These are phyloP conservation scores for Pheosia gnoma DNA, from an alignment of 2,888 invertebrate genomes.

Conservation along the genomic window DNA sequence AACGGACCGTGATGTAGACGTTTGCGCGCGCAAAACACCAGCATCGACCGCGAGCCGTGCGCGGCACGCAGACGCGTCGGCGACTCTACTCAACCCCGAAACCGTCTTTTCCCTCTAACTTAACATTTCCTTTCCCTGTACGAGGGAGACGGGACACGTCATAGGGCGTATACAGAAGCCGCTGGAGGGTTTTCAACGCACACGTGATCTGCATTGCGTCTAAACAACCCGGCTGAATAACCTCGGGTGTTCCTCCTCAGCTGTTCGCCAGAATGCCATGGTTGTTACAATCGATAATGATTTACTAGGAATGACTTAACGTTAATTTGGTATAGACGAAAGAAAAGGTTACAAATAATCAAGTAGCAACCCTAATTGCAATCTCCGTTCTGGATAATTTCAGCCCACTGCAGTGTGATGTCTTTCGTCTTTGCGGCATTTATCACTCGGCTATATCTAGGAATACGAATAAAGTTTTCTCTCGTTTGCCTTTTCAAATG, in stretches of 20 bases:
- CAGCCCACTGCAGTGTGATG: slow-evolving; percentile 20
- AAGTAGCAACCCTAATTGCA: not conserved
- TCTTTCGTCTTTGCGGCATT: slow-evolving; percentile 28
- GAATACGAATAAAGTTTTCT: slow-evolving; percentile 1
- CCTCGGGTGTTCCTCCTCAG: slow-evolving; percentile 69
- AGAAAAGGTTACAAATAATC: not conserved
- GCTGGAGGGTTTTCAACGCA: slow-evolving; percentile 71
- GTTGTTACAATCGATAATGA: slow-evolving; percentile 72
- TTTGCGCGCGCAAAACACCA: slow-evolving; percentile 60
- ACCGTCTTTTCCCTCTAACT: slow-evolving; percentile 39
- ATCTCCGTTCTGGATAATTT: slow-evolving; percentile 12
- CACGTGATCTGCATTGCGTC: slow-evolving; percentile 84
- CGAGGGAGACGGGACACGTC: slow-evolving; percentile 45
- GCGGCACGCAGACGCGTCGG: slow-evolving; percentile 76
- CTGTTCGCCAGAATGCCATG: slow-evolving; percentile 70
- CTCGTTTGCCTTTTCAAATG: not conserved
- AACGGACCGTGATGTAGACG: slow-evolving; percentile 39
- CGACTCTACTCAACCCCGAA: slow-evolving; percentile 61
- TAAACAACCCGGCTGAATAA: slow-evolving; percentile 80
- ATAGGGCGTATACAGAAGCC: slow-evolving; percentile 72
- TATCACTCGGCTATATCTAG: slow-evolving; percentile 25
- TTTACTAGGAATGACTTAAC: slow-evolving; percentile 60
- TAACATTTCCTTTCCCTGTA: slow-evolving; percentile 33
- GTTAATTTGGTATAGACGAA: slow-evolving; percentile 25
- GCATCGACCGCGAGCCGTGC: slow-evolving; percentile 63